A percentile compares a stretch with the other conserved stretches of the same genome.
These are phyloP conservation scores for Conistra vaccinii DNA, from an alignment of 2,888 invertebrate genomes.

Conservation along the genomic window DNA sequence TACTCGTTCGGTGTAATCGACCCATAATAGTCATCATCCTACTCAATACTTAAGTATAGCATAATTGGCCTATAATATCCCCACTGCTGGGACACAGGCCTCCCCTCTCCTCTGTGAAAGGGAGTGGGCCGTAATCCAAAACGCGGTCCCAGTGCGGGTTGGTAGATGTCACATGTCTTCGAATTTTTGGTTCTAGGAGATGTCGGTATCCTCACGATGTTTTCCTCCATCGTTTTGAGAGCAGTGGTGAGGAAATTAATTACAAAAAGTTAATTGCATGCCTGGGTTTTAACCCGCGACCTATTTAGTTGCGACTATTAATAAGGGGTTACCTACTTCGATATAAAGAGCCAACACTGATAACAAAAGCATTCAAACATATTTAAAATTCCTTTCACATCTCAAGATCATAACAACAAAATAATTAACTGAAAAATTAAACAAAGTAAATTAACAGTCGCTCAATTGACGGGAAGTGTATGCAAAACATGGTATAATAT, in stretches of 20 bases:
- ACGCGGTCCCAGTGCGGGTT: neutral
- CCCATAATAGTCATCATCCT: too few relatives aligned
- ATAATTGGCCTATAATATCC: too few relatives aligned
- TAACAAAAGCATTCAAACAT: neutral
- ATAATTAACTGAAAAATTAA: constrained; percentile 27
- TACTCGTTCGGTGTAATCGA: too few relatives aligned
- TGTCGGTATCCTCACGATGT: neutral
- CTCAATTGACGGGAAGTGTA: constrained; percentile 62
- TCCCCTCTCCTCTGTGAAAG: neutral
- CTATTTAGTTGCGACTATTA: neutral
- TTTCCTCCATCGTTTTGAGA: neutral
- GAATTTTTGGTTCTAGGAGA: neutral
- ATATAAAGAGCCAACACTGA: neutral
- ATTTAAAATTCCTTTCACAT: neutral
- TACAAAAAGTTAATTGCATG: neutral
- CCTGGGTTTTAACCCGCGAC: neutral
- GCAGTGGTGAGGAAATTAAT: neutral
- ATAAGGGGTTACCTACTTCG: neutral
- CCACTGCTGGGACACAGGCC: too few relatives aligned
- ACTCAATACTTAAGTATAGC: too few relatives aligned
- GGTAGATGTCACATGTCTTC: neutral
- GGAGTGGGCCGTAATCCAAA: neutral
- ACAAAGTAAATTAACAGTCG: constrained; percentile 38
- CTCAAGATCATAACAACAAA: constrained; percentile 36
- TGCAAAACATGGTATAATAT: constrained; percentile 64